phyloP scores from a whole-genome alignment of 2,888 invertebrate genomes.

The Agrochola circellaris region DNA sequence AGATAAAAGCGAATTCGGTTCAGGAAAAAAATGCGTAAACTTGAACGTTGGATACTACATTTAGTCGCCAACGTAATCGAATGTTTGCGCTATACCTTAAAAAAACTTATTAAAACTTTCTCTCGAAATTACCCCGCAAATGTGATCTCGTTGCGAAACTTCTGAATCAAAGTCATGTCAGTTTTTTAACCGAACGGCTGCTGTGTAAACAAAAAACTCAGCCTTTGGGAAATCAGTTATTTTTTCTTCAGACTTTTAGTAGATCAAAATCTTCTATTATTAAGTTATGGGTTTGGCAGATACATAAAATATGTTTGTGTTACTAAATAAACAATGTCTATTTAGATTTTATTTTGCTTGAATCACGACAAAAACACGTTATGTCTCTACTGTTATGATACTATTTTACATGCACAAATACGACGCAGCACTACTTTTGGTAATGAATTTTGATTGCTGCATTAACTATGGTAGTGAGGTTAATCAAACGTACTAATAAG shows the following conservation, averaged over 20 bases:
- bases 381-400: not conserved
- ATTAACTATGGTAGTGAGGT: not conserved
- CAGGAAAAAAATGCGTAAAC: slow-evolving; percentile 18
- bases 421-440: not conserved
- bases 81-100: slow-evolving; percentile 30
- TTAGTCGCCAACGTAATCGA: slow-evolving; percentile 25
- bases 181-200: slow-evolving; percentile 28
- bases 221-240: slow-evolving; percentile 62
- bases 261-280: slow-evolving; percentile 22
- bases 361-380: not conserved
- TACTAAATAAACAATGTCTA: not conserved
- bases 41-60: slow-evolving; percentile 2
- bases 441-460: not conserved
- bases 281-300: slow-evolving; percentile 26
- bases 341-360: not conserved
- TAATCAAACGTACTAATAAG: not conserved
- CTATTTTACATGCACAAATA: not conserved
- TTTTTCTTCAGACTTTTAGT: slow-evolving; percentile 37
- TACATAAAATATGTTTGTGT: slow-evolving; percentile 15
- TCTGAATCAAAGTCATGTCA: slow-evolving; percentile 41
- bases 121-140: slow-evolving; percentile 35
- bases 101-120: slow-evolving; percentile 59
- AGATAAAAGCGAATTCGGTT: slow-evolving; percentile 21
- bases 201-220: slow-evolving; percentile 34
- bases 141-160: slow-evolving; percentile 52